phyloP scores from a whole-genome alignment of 2,113 vertebrate species.

The Calonectris borealis region DNA sequence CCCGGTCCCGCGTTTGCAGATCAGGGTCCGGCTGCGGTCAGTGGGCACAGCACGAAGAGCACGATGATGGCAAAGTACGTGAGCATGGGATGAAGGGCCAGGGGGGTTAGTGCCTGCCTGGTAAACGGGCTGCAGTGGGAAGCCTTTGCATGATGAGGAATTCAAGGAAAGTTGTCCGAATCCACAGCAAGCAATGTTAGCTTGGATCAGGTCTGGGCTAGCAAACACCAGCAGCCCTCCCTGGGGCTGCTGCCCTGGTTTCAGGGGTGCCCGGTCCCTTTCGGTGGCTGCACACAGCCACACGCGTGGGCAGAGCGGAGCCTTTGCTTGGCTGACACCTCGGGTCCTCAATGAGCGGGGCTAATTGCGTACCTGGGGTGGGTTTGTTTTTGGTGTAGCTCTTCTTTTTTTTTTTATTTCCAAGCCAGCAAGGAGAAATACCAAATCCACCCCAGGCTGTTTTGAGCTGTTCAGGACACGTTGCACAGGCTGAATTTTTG shows the following conservation, averaged over 20 bases:
- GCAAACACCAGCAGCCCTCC: neutral
- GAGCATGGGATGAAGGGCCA: neutral
- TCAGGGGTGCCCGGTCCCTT: neutral
- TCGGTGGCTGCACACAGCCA: neutral
- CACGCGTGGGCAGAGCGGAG: neutral
- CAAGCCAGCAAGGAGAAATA: conserved; percentile 3
- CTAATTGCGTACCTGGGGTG: neutral
- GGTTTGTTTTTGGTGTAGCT: neutral
- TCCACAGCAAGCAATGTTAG: rapidly evolving
- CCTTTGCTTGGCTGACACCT: neutral
- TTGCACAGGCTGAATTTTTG: neutral
- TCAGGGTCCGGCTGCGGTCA: rapidly evolving
- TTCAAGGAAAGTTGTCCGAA: neutral
- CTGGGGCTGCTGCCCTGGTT: neutral
- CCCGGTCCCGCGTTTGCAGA: rapidly evolving
- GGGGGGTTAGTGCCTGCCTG: neutral
- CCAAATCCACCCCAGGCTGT: neutral
- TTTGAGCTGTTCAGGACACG: neutral
- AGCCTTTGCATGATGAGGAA: neutral
- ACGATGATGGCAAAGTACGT: rapidly evolving
- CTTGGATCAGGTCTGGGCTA: neutral
- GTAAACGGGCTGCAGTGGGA: neutral
- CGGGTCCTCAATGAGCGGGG: neutral
- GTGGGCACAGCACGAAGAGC: neutral
- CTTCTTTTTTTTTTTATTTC: neutral